These are phyloP conservation scores for Latrodectus geometricus DNA, from an alignment of 1,140 invertebrate genomes.

Conservation along the genomic window DNA sequence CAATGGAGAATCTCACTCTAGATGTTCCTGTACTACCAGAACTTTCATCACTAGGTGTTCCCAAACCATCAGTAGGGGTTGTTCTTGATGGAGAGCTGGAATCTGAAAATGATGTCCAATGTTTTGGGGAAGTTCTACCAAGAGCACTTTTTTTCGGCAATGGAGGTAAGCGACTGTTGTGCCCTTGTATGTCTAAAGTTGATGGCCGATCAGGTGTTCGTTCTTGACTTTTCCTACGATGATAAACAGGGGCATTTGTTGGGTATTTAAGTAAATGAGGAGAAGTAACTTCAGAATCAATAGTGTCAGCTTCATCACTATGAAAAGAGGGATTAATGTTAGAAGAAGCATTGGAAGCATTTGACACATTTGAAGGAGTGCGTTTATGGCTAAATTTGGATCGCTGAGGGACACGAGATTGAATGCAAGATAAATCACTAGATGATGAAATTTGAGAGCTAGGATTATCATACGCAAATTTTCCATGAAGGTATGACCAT, in stretches of 20 bases:
- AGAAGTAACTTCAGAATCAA: constrained; percentile 25
- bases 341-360: constrained; percentile 72
- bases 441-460: constrained; percentile 60
- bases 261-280: constrained; percentile 48
- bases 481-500: constrained; percentile 61
- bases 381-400: constrained; percentile 72
- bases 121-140: constrained; percentile 56
- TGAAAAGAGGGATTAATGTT: constrained; percentile 76
- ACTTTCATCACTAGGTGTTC: constrained; percentile 82
- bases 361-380: constrained; percentile 81
- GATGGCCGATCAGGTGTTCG: constrained; percentile 76
- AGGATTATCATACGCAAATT: constrained; percentile 66
- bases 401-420: constrained; percentile 65
- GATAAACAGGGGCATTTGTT: constrained; percentile 19
- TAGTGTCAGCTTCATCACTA: constrained; percentile 76
- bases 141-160: constrained; percentile 43
- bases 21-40: constrained; percentile 77
- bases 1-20: constrained; percentile 77
- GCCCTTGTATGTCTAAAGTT: constrained; percentile 74
- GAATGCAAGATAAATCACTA: constrained; percentile 27
- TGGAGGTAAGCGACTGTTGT: constrained; percentile 65
- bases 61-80: constrained; percentile 64
- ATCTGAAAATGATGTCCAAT: constrained; percentile 62
- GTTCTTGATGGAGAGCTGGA: constrained; percentile 38
- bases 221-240: constrained; percentile 54